phyloP scores from a whole-genome alignment of 2,113 vertebrate species.

The Brachypodius melanocephalos region DNA sequence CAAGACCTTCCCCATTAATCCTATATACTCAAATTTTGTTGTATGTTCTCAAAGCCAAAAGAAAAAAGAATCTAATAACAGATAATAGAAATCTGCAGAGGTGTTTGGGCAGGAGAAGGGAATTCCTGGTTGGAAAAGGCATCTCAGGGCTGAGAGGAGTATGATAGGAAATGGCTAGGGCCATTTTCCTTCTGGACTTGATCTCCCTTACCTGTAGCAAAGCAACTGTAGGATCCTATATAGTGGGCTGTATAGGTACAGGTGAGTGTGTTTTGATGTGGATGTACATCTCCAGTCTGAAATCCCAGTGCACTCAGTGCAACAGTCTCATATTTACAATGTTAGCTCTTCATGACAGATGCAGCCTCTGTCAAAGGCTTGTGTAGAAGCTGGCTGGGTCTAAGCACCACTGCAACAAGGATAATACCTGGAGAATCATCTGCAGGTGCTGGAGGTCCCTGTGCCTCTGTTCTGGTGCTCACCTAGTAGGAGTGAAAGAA shows the following conservation, averaged over 20 bases:
- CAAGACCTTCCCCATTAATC: background rate
- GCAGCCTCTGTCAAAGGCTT: background rate
- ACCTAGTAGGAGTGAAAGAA: background rate
- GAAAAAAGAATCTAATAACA: background rate
- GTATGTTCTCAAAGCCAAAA: background rate
- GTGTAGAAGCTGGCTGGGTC: background rate
- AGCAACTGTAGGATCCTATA: background rate
- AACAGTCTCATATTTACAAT: accelerated
- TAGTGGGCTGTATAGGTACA: background rate
- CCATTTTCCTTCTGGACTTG: background rate
- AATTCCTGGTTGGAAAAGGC: background rate
- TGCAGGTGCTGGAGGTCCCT: background rate
- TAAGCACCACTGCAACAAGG: background rate
- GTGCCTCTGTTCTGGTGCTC: background rate
- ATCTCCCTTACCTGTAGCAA: background rate
- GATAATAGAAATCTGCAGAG: background rate
- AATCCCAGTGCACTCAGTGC: background rate
- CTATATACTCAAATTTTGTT: background rate
- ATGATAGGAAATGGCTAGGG: background rate
- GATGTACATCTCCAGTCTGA: background rate
- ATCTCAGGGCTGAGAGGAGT: background rate
- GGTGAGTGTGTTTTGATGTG: background rate
- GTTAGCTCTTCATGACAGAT: background rate
- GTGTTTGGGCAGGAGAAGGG: background rate
- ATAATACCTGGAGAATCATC: background rate